Conservation (phyloP, 2,888 invertebrate genomes). For the Lepetodrilus schrolli region DNA sequence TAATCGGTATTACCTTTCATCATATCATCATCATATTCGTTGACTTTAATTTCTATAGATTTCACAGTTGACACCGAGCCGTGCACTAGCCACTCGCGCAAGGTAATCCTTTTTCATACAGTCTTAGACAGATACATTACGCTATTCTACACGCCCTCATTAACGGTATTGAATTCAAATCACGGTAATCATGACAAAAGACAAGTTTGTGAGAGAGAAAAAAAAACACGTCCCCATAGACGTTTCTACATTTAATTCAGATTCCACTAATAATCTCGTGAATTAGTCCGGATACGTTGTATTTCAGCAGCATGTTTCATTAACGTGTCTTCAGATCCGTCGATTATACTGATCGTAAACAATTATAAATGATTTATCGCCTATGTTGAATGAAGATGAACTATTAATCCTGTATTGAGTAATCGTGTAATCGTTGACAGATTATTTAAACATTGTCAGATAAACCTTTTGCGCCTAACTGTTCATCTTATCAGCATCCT, state of each 20-base stretch:
- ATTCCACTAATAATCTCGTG: background rate
- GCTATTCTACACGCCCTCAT: too few species aligned
- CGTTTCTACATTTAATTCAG: background rate
- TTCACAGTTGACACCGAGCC: too few species aligned
- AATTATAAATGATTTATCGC: background rate
- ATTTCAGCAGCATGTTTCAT: background rate
- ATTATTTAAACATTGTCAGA: background rate
- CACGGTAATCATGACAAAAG: constrained; percentile 12
- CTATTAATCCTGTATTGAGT: background rate
- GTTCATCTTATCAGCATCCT: background rate
- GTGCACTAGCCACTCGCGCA: too few species aligned
- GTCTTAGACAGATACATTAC: too few species aligned
- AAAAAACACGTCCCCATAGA: background rate
- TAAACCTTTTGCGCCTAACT: background rate
- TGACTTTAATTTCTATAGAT: too few species aligned
- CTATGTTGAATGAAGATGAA: background rate
- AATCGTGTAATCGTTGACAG: background rate
- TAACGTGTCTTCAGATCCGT: background rate
- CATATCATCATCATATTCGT: too few species aligned
- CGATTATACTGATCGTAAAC: background rate
- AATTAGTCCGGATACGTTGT: too few species aligned
- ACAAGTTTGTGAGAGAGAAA: constrained; percentile 1
- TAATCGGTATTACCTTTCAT: too few species aligned
- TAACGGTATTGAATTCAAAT: constrained; percentile 22
- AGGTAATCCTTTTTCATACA: too few species aligned